Evolutionary conservation across 2,888 invertebrate species (phyloP), one percentile per base, ranked within the genome.

Genomic region (Agrochola lota): DNA sequence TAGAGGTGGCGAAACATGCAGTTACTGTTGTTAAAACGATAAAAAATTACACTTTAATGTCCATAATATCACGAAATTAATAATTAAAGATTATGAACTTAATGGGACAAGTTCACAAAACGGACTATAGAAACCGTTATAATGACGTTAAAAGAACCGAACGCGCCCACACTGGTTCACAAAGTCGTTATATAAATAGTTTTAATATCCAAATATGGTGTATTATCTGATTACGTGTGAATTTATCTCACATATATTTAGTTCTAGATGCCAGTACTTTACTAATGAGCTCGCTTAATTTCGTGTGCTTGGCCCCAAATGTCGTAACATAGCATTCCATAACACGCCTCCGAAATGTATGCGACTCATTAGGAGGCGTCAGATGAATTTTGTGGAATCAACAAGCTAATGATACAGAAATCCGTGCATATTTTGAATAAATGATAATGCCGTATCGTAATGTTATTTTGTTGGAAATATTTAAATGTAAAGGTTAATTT

Each of bases 361-460:
- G 89, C 88, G 88, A 89, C 87, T 91, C 93, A 91, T 93, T 93
- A 93, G 88, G 87, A 89, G 83, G 89, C 90, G 91, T 89, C 90
- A 90, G 90, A 89, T 89, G 90, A 90, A 90, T 91, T 92, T 92
- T 91, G 89, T 90, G 85, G 91, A 91, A 92, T 91, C 86, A 89
- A 89, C 85, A 85, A 83, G 87, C 90, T 91, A 92, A 91, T 89
- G 88, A 88, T 80, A 88, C 81, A 82, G 89, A 87, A 88, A 88
- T 87, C 86, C 79, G 84, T 84, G 81, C 85, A 89, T 86, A 88
- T 87, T 88, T 90, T 88, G 76, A 84, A 83, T 79, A 68, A 77
- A 83, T 76, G 66, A 74, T 76, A 71, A 71, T 77, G 43, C 55
- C 26, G 60, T 76, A 71, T 71, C 55, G 62, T 69, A 81, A 80